phyloP scores from a whole-genome alignment of 1,140 invertebrate genomes.

The Penaeus japonicus region DNA sequence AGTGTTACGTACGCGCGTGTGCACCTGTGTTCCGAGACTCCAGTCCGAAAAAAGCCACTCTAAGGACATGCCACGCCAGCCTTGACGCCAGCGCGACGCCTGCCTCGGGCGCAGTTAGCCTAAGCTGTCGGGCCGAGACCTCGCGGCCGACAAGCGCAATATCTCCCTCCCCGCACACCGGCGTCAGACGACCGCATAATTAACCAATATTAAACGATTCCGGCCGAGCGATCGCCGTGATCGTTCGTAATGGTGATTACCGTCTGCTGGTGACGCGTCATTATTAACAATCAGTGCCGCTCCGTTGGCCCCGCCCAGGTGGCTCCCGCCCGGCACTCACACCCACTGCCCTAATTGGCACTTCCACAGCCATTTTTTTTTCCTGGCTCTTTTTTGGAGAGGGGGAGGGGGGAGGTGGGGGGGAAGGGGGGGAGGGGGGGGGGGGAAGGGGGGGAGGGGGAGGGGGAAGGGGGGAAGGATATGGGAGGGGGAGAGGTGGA shows the following conservation, averaged over 20 bases:
- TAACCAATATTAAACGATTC: slow-evolving; percentile 54
- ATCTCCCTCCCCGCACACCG: background rate
- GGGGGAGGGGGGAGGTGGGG: background rate
- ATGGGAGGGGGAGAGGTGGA: no score
- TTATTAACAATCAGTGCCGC: slow-evolving; percentile 54
- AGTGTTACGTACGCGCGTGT: background rate
- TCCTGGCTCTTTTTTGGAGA: background rate
- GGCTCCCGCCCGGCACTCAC: background rate
- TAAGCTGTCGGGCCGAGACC: no score
- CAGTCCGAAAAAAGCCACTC: background rate
- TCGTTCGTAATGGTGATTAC: slow-evolving; percentile 51
- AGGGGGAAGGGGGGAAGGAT: no score
- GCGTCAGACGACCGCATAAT: slow-evolving; percentile 37
- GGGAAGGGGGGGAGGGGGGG: background rate
- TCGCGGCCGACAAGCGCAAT: background rate
- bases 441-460: no score
- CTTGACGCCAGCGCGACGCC: background rate
- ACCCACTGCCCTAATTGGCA: background rate
- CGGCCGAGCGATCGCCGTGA: slow-evolving; percentile 38
- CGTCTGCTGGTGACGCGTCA: slow-evolving; percentile 46
- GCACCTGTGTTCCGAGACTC: background rate
- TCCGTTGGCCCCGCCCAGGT: slow-evolving; percentile 42
- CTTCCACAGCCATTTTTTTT: background rate
- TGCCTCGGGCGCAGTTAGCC: no score
- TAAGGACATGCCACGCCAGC: no score